Evolutionary conservation across 2,113 vertebrate genomes (phyloP).

Genomic region (Propithecus coquereli): DNA sequence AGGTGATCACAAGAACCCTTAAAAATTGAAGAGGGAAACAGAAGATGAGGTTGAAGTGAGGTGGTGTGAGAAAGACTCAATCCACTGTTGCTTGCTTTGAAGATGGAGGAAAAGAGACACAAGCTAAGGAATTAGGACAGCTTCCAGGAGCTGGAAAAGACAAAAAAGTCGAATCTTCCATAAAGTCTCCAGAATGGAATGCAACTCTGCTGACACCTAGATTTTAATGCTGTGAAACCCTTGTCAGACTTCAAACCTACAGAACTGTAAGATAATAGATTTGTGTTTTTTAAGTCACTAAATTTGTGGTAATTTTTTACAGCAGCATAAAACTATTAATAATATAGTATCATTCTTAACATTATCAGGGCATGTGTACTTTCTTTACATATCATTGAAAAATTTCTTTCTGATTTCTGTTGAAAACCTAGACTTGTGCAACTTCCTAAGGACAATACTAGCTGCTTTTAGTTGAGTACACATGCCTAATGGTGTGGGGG

Average conservation of each 20-base stretch:
- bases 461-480: background rate
- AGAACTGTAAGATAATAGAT: background rate
- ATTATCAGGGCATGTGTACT: background rate
- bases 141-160: background rate
- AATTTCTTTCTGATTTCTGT: background rate
- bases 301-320: background rate
- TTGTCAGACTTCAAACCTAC: background rate
- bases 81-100: background rate
- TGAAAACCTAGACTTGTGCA: background rate
- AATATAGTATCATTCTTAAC: background rate
- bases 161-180: background rate
- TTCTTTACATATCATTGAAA: background rate
- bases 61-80: background rate
- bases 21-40: background rate
- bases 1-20: background rate
- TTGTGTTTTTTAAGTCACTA: background rate
- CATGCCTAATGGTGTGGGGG: background rate
- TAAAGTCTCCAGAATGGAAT: background rate
- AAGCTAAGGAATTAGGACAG: background rate
- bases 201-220: background rate
- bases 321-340: background rate
- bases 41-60: background rate
- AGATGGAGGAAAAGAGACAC: background rate
- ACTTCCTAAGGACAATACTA: background rate
- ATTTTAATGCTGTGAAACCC: background rate